Evolutionary conservation across 1,140 invertebrate genomes (phyloP).

Genomic region (Apocrypta bakeri): DNA sequence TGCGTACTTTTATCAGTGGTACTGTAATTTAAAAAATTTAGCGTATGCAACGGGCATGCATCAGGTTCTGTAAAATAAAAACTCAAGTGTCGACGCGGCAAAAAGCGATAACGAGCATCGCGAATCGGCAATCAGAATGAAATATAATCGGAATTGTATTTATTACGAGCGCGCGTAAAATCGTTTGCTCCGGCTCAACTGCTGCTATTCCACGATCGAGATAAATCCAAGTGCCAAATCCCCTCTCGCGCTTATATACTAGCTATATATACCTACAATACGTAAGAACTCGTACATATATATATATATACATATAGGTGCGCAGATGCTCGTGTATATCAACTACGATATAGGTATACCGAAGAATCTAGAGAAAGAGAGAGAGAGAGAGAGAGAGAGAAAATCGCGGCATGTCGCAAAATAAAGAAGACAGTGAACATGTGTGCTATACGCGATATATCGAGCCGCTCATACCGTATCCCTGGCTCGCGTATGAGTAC

Average conservation of each 20-base stretch:
- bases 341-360: no score
- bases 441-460: not conserved
- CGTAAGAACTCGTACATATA: not conserved
- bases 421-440: not conserved
- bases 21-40: no score
- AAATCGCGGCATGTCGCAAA: not conserved
- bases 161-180: conserved; percentile 15
- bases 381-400: not conserved
- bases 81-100: no score
- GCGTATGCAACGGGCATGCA: no score
- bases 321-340: no score
- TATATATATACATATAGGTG: not conserved
- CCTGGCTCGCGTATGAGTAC: not conserved
- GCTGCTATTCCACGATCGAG: conserved; percentile 9
- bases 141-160: not conserved
- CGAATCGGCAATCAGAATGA: not conserved
- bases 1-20: no score
- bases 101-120: not conserved
- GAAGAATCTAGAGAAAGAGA: not conserved
- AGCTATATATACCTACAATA: not conserved
- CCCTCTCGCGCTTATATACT: not conserved
- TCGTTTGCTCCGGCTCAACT: conserved; percentile 4
- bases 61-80: no score
- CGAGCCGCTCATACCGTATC: not conserved
- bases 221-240: conserved; percentile 12